Evolutionary conservation across 2,797 vertebrate genomes (phyloP).

Genomic region (Dromococcyx pavoninus): DNA sequence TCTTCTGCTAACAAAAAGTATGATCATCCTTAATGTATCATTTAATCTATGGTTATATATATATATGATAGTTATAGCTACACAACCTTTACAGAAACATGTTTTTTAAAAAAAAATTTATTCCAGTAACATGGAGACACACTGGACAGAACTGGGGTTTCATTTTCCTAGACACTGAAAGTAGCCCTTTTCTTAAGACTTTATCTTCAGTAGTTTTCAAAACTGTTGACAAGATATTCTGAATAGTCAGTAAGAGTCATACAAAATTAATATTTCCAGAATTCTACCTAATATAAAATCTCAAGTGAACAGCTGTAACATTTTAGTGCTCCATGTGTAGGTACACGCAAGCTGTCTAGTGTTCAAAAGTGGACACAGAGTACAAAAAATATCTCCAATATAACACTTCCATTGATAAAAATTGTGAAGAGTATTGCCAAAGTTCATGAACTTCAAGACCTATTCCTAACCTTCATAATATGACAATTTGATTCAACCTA

Average conservation of each 20-base stretch:
- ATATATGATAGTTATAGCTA: neutral
- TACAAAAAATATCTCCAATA: neutral
- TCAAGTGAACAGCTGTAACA: constrained; percentile 37
- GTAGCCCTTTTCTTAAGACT: neutral
- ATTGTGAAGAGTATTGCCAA: neutral
- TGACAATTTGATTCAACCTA: neutral
- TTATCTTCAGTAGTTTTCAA: neutral
- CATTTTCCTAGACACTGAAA: neutral
- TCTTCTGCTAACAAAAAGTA: neutral
- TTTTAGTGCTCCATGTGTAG: constrained; percentile 52
- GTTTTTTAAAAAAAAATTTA: neutral
- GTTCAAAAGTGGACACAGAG: neutral
- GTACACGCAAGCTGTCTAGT: constrained; percentile 5
- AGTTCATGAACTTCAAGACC: neutral
- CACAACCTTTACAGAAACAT: neutral
- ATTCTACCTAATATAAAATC: constrained; percentile 61
- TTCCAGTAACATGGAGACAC: neutral
- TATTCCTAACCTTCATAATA: neutral
- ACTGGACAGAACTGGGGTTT: neutral
- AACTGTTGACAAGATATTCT: neutral
- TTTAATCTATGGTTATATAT: neutral
- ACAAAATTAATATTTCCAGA: constrained; percentile 52
- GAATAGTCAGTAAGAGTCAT: neutral
- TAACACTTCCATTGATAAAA: neutral
- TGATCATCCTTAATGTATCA: neutral